Base-by-base conservation (phyloP, 2,888 invertebrate genomes). In the Pasiphila rectangulata region DNA sequence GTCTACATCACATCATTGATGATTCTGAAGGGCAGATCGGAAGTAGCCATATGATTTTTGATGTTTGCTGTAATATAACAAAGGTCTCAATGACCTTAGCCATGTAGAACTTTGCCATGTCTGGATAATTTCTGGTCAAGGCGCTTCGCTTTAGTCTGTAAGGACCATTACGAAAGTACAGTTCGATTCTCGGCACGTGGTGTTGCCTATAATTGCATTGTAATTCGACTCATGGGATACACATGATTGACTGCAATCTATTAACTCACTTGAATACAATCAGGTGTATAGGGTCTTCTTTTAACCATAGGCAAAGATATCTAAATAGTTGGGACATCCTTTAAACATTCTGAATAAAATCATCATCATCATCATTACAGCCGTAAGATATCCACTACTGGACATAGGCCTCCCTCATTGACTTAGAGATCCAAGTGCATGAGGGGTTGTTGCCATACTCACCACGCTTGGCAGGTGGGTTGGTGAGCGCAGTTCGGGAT, bases 111-210 rank as follows among this genome's bases (percentile, higher is more conserved):
- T 45, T 51, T 20, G 25, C 21, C 25, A 42, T 30, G 23, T 13
- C 34, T 49, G 45, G 29, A 35, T 25, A 10, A 44, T 41, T 15
- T 36, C n/a, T 44, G 51, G 56, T 56, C 57, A 58, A 58, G 54
- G 57, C 23, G 15, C 10, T 41, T 43, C 38, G 40, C 46, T 52
- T 48, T 46, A 49, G 51, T 52, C 51, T 29, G 45, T 57, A 55
- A 55, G 56, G 57, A 39, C 56, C 46, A 54, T 58, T 56, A 56
- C 56, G 54, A 58, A 58, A 56, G 47, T 52, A 21, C 5, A 16
- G 37, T 21, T 49, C 10, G 21, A 58, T 58, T 56, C 57, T 39
- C 29, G 35, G 46, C 57, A 56, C 57, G 57, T 17, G 38, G 13
- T 15, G 35, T 37, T 51, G 49, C 12, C 53, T 51, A 48, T 51